Evolutionary conservation across 1,140 invertebrate genomes (phyloP), one percentile per base, ranked within the genome.

Genomic region (Nymphalis io): DNA sequence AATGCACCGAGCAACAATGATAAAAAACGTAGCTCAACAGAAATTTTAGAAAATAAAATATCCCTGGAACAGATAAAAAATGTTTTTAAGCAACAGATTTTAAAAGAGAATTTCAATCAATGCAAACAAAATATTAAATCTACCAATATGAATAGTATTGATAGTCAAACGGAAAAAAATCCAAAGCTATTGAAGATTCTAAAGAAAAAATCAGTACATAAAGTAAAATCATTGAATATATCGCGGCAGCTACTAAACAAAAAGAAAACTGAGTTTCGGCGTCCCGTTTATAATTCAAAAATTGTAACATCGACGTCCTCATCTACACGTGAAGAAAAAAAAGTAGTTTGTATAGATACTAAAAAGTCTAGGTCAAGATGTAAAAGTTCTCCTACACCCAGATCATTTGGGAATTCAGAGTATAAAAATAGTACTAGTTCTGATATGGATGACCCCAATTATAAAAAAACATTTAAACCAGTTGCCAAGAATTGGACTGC

Each of bases 191-290:
- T 46, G 10, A 82, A 75, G 62, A 15, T 68, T 23, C 27, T 48
- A 20, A 82, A 74, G 70, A 83, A 68, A 70, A 82, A 81, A 70
- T 76, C 70, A 23, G 58, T 88, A 20, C 89, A 91, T 62, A 91
- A 89, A 81, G 83, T 91, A 8, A 91, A 89, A 75, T 89, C 86
- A 3, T 78, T 89, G 48, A 89, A 91, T 76, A 84, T 89, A 70
- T 89, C 87, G 3, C 85, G 78, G 59, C 73, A 80, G 20, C 60
- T 87, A 16, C 61, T 77, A 48, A 86, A 76, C 60, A 77, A 62
- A 53, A 77, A 76, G 58, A 70, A 65, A 60, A 60, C 15, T 13
- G 42, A 60, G 53, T 27, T 58, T 15, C 65, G 48, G 13, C 39
- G 59, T 10, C 60, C 59, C 40, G 33, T 21, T 40, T 39, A 59